These are phyloP conservation scores for Manis javanica DNA, from an alignment of 2,797 vertebrate genomes.

Conservation along the genomic window DNA sequence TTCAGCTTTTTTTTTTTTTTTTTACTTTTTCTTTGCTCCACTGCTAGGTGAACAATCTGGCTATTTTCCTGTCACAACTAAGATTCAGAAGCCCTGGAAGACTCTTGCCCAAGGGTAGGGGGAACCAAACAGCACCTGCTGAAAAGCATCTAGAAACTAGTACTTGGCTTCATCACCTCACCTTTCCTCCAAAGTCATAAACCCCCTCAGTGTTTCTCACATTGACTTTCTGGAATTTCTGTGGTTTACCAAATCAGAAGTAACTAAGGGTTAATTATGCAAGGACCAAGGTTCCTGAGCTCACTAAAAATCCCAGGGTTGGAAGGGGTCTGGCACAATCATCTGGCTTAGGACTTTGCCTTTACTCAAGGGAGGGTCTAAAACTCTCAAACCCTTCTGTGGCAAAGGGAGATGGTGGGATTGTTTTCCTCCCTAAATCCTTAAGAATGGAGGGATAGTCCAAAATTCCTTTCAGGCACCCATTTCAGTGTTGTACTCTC, in stretches of 20 bases:
- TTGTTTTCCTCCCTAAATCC: not conserved
- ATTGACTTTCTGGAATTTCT: conserved; percentile 42
- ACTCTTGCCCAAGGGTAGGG: not conserved
- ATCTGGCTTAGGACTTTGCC: not conserved
- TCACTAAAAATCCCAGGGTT: not conserved
- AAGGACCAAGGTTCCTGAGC: not conserved
- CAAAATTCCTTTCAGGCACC: not conserved
- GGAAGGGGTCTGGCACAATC: not conserved
- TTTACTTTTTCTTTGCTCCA: not conserved
- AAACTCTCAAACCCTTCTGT: not conserved
- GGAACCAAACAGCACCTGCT: not conserved
- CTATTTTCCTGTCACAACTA: not conserved
- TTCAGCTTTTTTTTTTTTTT: not conserved
- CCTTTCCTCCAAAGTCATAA: not conserved
- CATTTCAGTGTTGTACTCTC: not conserved
- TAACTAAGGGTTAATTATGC: not conserved
- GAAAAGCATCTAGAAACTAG: not conserved
- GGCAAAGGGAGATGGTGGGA: not conserved
- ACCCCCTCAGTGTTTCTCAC: not conserved
- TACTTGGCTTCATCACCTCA: no score
- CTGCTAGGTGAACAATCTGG: not conserved
- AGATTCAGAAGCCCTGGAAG: not conserved
- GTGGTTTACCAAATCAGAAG: conserved; percentile 44
- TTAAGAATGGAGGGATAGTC: not conserved
- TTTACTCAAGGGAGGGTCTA: not conserved